These are phyloP conservation scores for Mylabris phalerata DNA, from an alignment of 1,140 invertebrate species.

Conservation along the genomic window DNA sequence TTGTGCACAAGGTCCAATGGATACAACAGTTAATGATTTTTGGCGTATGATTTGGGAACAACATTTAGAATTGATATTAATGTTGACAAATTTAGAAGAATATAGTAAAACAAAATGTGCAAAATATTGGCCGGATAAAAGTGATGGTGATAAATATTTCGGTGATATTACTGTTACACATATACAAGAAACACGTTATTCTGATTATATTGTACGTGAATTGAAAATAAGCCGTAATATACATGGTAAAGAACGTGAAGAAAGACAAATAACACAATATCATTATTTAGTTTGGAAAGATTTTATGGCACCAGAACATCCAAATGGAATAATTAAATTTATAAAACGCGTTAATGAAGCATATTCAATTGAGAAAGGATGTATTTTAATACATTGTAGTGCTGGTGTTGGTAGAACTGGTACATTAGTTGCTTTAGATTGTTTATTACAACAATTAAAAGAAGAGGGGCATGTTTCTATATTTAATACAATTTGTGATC, in stretches of 20 bases:
- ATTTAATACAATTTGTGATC: conserved; percentile 83
- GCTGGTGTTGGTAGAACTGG: conserved; percentile 90
- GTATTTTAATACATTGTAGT: conserved; percentile 86
- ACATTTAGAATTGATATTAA: conserved; percentile 82
- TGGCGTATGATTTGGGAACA: conserved; percentile 99
- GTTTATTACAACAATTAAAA: conserved; percentile 73
- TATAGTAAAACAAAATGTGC: conserved; percentile 90
- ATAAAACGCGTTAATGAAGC: conserved; percentile 84
- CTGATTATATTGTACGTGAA: conserved; percentile 76
- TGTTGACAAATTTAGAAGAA: conserved; percentile 91
- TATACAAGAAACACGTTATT: conserved; percentile 65
- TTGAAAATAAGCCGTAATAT: conserved; percentile 50
- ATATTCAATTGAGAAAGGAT: conserved; percentile 72
- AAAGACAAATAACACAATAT: conserved; percentile 78
- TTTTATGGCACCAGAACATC: conserved; percentile 88
- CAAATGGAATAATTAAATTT: conserved; percentile 82
- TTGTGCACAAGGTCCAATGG: conserved; percentile 89
- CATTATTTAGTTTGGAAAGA: conserved; percentile 94
- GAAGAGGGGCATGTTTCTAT: conserved; percentile 79
- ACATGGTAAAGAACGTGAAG: conserved; percentile 53
- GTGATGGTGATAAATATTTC: conserved; percentile 66
- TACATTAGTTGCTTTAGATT: conserved; percentile 84
- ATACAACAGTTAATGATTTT: conserved; percentile 88
- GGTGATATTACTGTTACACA: conserved; percentile 73
- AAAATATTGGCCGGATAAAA: conserved; percentile 87